Percentiles rank a stretch among this genome's conserved stretches.
phyloP scores from a whole-genome alignment of 2,797 vertebrate genomes.

The Hybognathus amarus region DNA sequence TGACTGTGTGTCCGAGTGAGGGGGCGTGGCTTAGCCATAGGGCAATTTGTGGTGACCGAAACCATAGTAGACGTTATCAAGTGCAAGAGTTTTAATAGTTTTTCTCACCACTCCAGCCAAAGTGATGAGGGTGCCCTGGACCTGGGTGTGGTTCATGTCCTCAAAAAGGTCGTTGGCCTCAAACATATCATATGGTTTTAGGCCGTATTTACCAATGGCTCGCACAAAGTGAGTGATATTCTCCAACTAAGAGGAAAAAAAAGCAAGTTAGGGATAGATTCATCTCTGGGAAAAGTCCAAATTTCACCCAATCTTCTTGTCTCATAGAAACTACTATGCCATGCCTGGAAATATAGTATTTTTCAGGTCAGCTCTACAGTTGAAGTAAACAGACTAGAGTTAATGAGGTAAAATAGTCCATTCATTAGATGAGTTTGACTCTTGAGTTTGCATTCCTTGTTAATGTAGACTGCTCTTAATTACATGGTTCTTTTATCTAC shows the following conservation, averaged over 20 bases:
- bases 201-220: conserved; percentile 87
- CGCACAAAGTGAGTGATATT: conserved; percentile 93
- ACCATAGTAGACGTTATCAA: too few species aligned
- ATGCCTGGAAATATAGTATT: neutral
- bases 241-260: conserved; percentile 80
- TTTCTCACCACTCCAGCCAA: conserved; percentile 89
- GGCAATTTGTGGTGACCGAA: too few species aligned
- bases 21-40: too few species aligned
- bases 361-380: neutral
- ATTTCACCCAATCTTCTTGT: neutral
- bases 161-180: conserved; percentile 96
- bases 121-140: conserved; percentile 88
- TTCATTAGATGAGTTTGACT: conserved; percentile 18
- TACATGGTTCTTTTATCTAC: conserved; percentile 23
- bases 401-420: conserved; percentile 33
- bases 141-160: conserved; percentile 92
- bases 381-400: conserved; percentile 21
- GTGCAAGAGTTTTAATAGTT: neutral
- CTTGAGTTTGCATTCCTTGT: conserved; percentile 2
- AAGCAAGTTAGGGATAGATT: neutral
- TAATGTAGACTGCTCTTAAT: neutral
- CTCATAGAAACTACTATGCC: neutral
- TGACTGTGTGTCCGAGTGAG: too few species aligned
- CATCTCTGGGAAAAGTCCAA: neutral
- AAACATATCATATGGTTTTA: conserved; percentile 90